Evolutionary conservation across 2,797 vertebrate genomes (phyloP), one percentile per base, ranked within the genome.

Genomic region (Pseudomugil gertrudae): DNA sequence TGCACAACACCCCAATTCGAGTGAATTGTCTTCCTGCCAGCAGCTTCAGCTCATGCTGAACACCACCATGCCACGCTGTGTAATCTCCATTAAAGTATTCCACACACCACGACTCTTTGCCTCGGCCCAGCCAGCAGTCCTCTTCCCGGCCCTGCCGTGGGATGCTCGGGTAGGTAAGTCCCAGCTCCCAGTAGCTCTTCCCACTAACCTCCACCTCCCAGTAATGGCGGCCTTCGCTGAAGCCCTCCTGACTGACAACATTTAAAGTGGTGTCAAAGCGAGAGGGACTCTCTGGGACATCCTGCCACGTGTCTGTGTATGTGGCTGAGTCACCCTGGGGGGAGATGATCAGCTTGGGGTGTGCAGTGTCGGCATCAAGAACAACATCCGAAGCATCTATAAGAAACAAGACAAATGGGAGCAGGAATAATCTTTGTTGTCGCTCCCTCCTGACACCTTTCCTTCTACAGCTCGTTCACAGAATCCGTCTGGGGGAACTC

Each of bases 131-230:
- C 90, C 91, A 92, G 75, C 87, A 89, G 65, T 84, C 82, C 71
- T 92, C 90, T 45, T 84, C 85, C 1, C 59, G 35, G 59, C 90
- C 91, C 14, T 87, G 89, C 5, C 90, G 84, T 0, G 83, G 83
- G 48, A 93, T 92, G 66, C 68, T 85, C 1, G 83, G 82, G 76
- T 92, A 91, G 63, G 91, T 91, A 72, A 92, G 80, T 21, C 92
- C 92, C 68, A 92, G 67, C 77, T 93, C 91, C 92, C 92, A 92
- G 89, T 93, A 91, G 11, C 87, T 91, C 78, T 93, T 92, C 17
- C 85, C 90, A 3, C 65, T 72, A 66, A 92, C 91, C 30, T 91
- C 83, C 51, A 91, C 89, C 56, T 91, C 91, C 91, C 90, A 92
- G 83, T 93, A 93, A 33, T 87, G 87, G 52, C 85, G 89, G 17